Percentiles rank a stretch among this genome's conserved stretches.
These are phyloP conservation scores for Champsocephalus esox DNA, from an alignment of 2,797 vertebrate species.

Conservation along the genomic window DNA sequence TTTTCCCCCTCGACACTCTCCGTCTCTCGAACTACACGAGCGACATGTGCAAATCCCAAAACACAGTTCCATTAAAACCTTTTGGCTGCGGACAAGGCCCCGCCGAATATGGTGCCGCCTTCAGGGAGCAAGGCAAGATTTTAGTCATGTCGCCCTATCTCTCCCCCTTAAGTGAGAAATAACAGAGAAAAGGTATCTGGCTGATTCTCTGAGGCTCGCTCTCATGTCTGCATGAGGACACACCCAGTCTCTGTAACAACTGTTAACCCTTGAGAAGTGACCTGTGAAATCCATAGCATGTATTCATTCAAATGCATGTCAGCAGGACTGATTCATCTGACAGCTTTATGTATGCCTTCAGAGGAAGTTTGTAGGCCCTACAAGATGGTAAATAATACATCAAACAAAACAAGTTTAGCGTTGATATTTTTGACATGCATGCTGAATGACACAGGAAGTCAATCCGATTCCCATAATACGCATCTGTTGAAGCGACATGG, in stretches of 20 bases:
- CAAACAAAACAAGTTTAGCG: not conserved
- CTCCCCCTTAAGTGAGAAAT: constrained; percentile 46
- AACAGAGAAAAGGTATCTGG: constrained; percentile 40
- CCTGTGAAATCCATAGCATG: not conserved
- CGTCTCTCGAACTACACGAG: constrained; percentile 56
- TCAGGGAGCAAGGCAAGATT: constrained; percentile 56
- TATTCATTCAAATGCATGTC: constrained; percentile 5
- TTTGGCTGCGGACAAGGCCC: constrained; percentile 76
- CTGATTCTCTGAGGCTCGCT: constrained; percentile 40
- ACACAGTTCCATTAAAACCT: constrained; percentile 81
- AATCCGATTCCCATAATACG: constrained; percentile 27
- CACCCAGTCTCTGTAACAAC: not conserved
- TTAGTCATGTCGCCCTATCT: constrained; percentile 55
- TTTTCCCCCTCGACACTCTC: constrained; percentile 47
- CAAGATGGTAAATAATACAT: constrained; percentile 3
- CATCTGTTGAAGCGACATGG: constrained; percentile 34
- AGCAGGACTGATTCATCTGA: not conserved
- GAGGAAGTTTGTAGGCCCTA: not conserved
- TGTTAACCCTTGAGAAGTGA: constrained; percentile 15
- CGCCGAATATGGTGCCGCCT: constrained; percentile 64
- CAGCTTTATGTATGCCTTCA: not conserved
- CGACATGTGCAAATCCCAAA: constrained; percentile 74
- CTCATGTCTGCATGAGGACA: constrained; percentile 28
- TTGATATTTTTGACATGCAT: constrained; percentile 12
- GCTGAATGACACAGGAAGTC: constrained; percentile 33